Evolutionary conservation across 2,888 invertebrate genomes (phyloP), one percentile per base, ranked within the genome.

Genomic region (Heliconius cydno): DNA sequence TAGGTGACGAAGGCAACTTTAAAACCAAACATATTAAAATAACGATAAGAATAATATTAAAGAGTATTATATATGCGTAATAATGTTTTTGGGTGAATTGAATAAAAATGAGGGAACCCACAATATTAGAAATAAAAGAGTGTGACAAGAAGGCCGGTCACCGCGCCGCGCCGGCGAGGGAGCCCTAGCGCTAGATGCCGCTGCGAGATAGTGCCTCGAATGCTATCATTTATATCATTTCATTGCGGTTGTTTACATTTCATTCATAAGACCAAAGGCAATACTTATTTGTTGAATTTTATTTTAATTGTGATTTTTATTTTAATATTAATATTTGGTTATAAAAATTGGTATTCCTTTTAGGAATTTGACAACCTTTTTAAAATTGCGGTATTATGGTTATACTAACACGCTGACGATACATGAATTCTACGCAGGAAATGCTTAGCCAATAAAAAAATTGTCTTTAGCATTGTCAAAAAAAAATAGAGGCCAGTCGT

Each of bases 211-310:
- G 91, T 85, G 88, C 84, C 84, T 85, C 87, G 88, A 86, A 86
- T 80, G 88, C 91, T 90, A 92, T 93, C 92, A 91, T 90, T 94
- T 93, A 92, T 92, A 92, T 92, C 89, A 92, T 92, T 93, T 94
- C 93, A 94, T 94, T 93, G 93, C 91, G 92, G 89, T 89, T 91
- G 91, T 92, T 93, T 92, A 92, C 93, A 92, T 93, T 94, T 94
- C 94, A 94, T 86, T 86, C 86, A 86, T 86, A 86, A 86, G 83
- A 82, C 79, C 80, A 83, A 79, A 73, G 78, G 79, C 74, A 76
- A 77, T 76, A 77, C 80, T 79, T 80, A 77, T 81, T 82, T 80
- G 73, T 81, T 76, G 66, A 46, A 78, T 60, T 78, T 57, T 52
- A 57, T 63, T 30, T 71, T n/a, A 52, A 63, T 52, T 52, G n/a